Evolutionary conservation across 2,797 vertebrate species (phyloP).

Genomic region (Chrosomus eos): DNA sequence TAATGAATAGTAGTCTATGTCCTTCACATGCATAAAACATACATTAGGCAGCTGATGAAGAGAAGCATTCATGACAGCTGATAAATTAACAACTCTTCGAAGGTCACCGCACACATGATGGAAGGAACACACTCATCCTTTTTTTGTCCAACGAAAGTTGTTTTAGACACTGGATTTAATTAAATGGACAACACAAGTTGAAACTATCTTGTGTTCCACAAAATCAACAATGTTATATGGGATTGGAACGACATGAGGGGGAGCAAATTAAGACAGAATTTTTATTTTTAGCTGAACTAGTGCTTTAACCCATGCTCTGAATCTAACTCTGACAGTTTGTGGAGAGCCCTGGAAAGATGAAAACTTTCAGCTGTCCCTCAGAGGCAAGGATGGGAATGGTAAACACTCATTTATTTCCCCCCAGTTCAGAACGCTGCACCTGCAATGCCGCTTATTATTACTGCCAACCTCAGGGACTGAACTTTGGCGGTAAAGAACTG

Average conservation of each 20-base stretch:
- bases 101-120: slow-evolving; percentile 21
- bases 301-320: slow-evolving; percentile 2
- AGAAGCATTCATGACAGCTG: slow-evolving; percentile 8
- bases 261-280: neutral
- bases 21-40: slow-evolving; percentile 28
- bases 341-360: neutral
- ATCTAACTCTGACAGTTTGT: neutral
- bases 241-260: neutral
- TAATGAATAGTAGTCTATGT: slow-evolving; percentile 18
- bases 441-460: slow-evolving; percentile 38
- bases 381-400: slow-evolving; percentile 16
- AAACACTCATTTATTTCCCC: slow-evolving; percentile 42
- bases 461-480: slow-evolving; percentile 36
- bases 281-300: neutral
- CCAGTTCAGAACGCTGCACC: slow-evolving; percentile 23
- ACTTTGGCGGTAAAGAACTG: slow-evolving; percentile 31
- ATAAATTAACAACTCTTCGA: slow-evolving; percentile 24
- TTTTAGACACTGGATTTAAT: neutral
- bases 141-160: neutral
- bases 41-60: slow-evolving; percentile 34
- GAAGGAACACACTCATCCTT: slow-evolving; percentile 1
- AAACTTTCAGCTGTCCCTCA: slow-evolving; percentile 13
- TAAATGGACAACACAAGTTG: neutral
- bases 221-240: neutral
- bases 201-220: neutral